A percentile compares a stretch with the other conserved stretches of the same genome.
These are phyloP conservation scores for Micropoecilia bifurca DNA, from an alignment of 2,797 vertebrate species.

Conservation along the genomic window DNA sequence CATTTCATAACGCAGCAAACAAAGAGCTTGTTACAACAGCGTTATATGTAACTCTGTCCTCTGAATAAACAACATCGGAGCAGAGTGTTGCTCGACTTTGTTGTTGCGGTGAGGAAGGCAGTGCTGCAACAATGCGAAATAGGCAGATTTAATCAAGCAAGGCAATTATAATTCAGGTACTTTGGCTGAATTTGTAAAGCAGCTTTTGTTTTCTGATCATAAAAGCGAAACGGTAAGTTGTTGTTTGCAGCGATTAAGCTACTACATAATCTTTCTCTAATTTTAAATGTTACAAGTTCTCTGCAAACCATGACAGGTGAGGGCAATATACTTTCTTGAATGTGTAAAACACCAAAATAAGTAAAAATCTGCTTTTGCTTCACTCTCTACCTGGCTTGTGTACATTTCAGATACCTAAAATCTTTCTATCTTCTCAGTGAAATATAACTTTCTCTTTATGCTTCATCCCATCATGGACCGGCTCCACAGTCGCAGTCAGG, in stretches of 20 bases:
- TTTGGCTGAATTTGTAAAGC: not conserved
- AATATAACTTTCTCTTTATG: slow-evolving; percentile 55
- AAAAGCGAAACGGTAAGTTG: not conserved
- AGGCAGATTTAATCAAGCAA: not conserved
- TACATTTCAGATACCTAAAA: slow-evolving; percentile 36
- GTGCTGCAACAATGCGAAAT: not conserved
- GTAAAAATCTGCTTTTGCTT: not conserved
- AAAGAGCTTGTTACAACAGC: not conserved
- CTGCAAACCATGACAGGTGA: not conserved
- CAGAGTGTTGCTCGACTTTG: not conserved
- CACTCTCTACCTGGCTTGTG: not conserved
- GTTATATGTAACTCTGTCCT: not conserved
- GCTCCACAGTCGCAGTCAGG: slow-evolving; percentile 67
- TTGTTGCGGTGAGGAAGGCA: not conserved
- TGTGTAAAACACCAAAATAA: not conserved
- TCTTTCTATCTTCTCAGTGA: slow-evolving; percentile 43
- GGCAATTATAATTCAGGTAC: slow-evolving; percentile 1
- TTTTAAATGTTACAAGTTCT: not conserved
- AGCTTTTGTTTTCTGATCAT: not conserved
- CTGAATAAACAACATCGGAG: not conserved
- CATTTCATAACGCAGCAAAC: not conserved
- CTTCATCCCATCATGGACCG: slow-evolving; percentile 51
- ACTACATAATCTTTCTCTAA: not conserved
- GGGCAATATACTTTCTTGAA: not conserved
- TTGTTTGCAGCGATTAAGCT: not conserved